phyloP scores from a whole-genome alignment of 2,888 invertebrate species.

The Stenurella melanura region DNA sequence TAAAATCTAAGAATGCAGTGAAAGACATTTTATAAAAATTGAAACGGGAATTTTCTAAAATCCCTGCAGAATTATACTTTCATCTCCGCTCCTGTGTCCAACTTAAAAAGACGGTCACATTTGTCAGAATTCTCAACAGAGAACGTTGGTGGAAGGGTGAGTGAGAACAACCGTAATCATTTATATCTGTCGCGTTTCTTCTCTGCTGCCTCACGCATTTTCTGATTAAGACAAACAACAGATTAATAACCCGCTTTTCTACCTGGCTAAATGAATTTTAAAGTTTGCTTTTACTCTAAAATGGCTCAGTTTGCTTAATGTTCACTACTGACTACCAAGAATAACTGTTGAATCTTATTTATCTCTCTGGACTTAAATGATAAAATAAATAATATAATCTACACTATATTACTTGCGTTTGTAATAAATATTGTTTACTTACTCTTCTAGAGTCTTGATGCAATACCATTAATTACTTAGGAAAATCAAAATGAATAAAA shows the following conservation, averaged over 20 bases:
- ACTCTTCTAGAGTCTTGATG: too few species aligned
- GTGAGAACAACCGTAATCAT: constrained; percentile 55
- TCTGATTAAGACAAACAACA: constrained; percentile 40
- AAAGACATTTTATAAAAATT: constrained; percentile 22
- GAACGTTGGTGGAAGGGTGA: constrained; percentile 38
- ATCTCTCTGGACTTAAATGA: too few species aligned
- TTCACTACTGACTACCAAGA: background rate
- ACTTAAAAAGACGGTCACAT: constrained; percentile 38
- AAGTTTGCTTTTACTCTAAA: constrained; percentile 1
- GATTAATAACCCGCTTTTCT: constrained; percentile 32
- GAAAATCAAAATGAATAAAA: too few species aligned
- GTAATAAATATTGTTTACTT: too few species aligned
- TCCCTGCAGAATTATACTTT: constrained; percentile 20
- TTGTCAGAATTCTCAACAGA: constrained; percentile 36
- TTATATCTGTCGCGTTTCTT: constrained; percentile 51
- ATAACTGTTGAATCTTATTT: too few species aligned
- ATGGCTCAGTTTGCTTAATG: background rate
- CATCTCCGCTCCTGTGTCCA: constrained; percentile 26
- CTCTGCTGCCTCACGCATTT: constrained; percentile 30
- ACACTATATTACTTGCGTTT: too few species aligned
- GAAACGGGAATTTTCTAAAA: constrained; percentile 8
- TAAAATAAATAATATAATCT: too few species aligned
- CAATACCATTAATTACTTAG: too few species aligned
- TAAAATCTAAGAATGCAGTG: background rate
- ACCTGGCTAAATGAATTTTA: constrained; percentile 4